Evolutionary conservation across 92 coral and sea anemone genomes (phyloP).

Genomic region (Parazoanthus atlanticus): DNA sequence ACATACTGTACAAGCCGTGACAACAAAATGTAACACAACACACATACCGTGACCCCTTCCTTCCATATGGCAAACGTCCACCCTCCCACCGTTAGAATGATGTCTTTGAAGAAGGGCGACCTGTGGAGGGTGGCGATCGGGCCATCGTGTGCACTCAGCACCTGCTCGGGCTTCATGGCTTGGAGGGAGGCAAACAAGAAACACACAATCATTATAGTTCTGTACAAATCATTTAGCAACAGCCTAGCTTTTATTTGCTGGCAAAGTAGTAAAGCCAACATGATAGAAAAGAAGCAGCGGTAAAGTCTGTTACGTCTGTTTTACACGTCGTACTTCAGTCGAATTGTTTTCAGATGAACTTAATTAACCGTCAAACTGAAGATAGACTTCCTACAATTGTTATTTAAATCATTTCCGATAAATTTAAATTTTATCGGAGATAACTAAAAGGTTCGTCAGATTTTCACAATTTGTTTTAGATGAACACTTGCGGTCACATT

Average conservation of each 20-base stretch:
- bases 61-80: constrained; percentile 99
- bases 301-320: no score
- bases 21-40: neutral
- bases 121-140: constrained; percentile 82
- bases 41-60: constrained; percentile 67
- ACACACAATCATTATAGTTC: neutral
- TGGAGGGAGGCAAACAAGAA: neutral
- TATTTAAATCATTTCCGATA: no score
- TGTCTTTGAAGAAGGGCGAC: constrained; percentile 95
- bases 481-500: no score
- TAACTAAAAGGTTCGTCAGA: neutral
- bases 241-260: no score
- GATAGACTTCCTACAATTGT: no score
- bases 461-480: no score
- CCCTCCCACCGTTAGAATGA: constrained; percentile 91
- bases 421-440: no score
- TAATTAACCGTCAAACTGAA: no score
- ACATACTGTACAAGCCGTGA: neutral
- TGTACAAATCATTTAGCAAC: no score
- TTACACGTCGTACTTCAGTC: no score
- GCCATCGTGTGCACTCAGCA: constrained; percentile 90
- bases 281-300: neutral
- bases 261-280: neutral
- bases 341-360: no score
- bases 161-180: constrained; percentile 63